Evolutionary conservation across 1,140 invertebrate species (phyloP), one percentile per base, ranked within the genome.

Genomic region (Atta colombica): DNA sequence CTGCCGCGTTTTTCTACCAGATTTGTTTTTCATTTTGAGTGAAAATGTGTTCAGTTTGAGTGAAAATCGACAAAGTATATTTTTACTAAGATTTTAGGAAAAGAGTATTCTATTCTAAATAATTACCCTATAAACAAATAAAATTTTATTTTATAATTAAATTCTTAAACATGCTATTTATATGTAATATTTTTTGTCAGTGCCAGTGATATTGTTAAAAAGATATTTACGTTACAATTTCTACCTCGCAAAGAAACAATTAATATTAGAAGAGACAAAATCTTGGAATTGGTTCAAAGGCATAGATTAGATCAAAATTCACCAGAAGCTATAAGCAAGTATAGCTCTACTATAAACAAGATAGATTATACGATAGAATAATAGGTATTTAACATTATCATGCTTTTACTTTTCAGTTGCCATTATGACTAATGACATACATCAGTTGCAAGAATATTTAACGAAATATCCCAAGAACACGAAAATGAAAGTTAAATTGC

Each of bases 281-380:
- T 96, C 71, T 88, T 96, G 0, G 93, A 95, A 18, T 92, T 95
- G 35, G 96, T 97, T 1, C 95, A 95, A 82, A 93, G 96, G 63
- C 97, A 97, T 93, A 74, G 93, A 1, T 94, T 94, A 31, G 96
- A 97, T 92, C 87, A 63, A 51, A 94, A 92, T 12, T 97, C 97
- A 0, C 93, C 95, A 88, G 97, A 97, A 94, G 93, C 95, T 96
- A 96, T 7, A 45, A 45, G 39, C 39, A 91, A 91, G 78, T 81
- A 75, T 80, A 12, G 84, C 35, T 81, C 60, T 28, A 3, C n/a
- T 81, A 55, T 82, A 65, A 21, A 61, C 0, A 45, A 0, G 39
- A n/a, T 68, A 14, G 2, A 60, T 39, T n/a, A 21, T 39, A 39
- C 21, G n/a, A 21, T n/a, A 39, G 2, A 55, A 7, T 28, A 55